Base-by-base conservation (phyloP, 2,113 vertebrate species). In the Chascanopsetta lugubris region DNA sequence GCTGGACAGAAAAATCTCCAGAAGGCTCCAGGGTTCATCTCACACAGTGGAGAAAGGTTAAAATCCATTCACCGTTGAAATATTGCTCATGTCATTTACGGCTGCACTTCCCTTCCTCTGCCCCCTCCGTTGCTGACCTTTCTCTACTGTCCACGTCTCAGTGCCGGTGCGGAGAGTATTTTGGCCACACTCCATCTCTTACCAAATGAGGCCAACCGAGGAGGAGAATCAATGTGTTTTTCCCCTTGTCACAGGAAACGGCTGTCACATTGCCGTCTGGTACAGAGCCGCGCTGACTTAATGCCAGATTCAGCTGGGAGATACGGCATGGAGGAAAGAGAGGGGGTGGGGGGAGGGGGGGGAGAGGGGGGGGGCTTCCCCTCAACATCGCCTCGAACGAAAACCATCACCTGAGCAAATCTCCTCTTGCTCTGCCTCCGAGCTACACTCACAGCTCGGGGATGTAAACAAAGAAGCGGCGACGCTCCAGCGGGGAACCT, bases 171-270 rank as follows among this genome's bases (percentile, higher is more conserved):
- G 66, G 36, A 68, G 61, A 67, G 51, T 50, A 70, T 80, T 65
- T 74, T 84, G 88, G 88, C 78, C 63, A 73, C 85, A 72, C 80
- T 88, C 83, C 86, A 85, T 85, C 77, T 85, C 82, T 59, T 69
- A 66, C 82, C 62, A 88, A 86, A 87, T 84, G 87, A 90, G 85
- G 75, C 84, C 77, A 66, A 62, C 61, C 17, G 63, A 84, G 79
- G 62, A 73, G 70, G 77, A 63, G 78, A 88, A 82, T 86, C 78
- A 79, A 72, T 81, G 83, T 42, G 72, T 79, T 86, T 84, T 80
- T 77, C 80, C 69, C 59, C 71, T 64, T 74, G 80, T 86, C 85
- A 80, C 62, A 77, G 73, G 72, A 84, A 89, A 84, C 87, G 84
- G 83, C 86, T 86, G 86, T 83, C 86, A 70, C 24, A 78, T 72